These are phyloP conservation scores for Drosophila busckii DNA, from an alignment of 1,140 invertebrate genomes.

Conservation along the genomic window DNA sequence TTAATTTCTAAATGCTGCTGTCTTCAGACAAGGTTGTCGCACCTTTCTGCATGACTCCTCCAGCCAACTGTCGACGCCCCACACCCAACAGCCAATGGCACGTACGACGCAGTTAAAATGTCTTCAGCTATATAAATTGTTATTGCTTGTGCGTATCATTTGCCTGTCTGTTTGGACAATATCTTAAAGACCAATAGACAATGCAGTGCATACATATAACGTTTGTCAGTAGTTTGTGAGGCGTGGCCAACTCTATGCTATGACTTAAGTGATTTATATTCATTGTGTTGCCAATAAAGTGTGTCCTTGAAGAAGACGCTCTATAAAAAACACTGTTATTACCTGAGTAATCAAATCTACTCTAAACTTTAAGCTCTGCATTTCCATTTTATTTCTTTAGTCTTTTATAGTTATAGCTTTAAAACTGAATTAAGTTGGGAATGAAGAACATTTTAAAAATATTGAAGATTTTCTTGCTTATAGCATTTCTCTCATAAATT, in stretches of 20 bases:
- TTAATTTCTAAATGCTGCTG: constrained; percentile 71
- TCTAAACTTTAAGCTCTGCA: too few species aligned
- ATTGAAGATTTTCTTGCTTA: background rate
- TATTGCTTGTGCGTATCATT: constrained; percentile 60
- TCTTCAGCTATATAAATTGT: constrained; percentile 59
- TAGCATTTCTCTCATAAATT: background rate
- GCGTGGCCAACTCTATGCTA: constrained; percentile 4
- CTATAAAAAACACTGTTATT: too few species aligned
- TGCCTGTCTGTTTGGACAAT: constrained; percentile 26
- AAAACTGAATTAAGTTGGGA: too few species aligned
- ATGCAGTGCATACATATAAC: background rate
- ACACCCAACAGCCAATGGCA: too few species aligned
- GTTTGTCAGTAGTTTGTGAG: constrained; percentile 19
- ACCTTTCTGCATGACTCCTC: constrained; percentile 48
- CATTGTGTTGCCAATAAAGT: too few species aligned
- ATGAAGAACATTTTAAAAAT: too few species aligned
- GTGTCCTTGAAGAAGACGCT: too few species aligned
- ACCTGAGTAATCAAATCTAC: too few species aligned
- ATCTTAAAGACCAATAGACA: constrained; percentile 45
- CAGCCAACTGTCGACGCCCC: too few species aligned
- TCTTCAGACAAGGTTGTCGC: constrained; percentile 57
- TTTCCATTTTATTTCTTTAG: too few species aligned
- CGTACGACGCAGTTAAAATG: constrained; percentile 43
- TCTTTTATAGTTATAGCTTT: too few species aligned
- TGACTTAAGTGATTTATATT: constrained; percentile 22